Evolutionary conservation across 2,113 vertebrate species (phyloP).

Genomic region (Dendropsophus ebraccatus): DNA sequence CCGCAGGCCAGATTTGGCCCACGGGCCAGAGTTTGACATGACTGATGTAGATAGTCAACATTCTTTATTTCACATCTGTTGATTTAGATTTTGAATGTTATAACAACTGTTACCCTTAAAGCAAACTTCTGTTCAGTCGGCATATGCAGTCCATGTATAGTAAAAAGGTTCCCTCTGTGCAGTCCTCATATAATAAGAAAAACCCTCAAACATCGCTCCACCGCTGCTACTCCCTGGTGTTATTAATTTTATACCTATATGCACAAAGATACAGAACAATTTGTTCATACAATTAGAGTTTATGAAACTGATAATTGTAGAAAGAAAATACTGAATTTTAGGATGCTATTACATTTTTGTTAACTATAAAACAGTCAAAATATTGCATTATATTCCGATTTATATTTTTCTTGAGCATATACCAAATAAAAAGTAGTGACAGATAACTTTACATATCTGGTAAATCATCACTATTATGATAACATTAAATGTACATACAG

Average conservation of each 20-base stretch:
- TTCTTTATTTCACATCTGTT: too few species aligned
- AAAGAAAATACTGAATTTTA: slow-evolving; percentile 11
- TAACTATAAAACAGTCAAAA: slow-evolving; percentile 9
- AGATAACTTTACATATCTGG: neutral
- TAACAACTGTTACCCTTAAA: too few species aligned
- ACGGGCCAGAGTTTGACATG: too few species aligned
- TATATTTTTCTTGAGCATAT: neutral
- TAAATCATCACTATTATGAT: neutral
- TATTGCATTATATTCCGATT: neutral
- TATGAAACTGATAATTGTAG: slow-evolving; percentile 23
- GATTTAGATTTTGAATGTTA: too few species aligned
- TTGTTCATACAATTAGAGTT: slow-evolving; percentile 11
- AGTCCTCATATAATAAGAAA: too few species aligned
- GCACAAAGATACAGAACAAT: neutral
- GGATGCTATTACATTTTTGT: neutral
- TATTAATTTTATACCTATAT: neutral
- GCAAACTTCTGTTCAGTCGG: too few species aligned
- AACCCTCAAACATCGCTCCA: too few species aligned
- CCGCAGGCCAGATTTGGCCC: too few species aligned
- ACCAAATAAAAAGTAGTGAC: neutral
- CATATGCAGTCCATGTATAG: too few species aligned
- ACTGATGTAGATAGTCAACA: too few species aligned
- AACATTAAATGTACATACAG: slow-evolving; percentile 4
- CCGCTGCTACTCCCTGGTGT: too few species aligned
- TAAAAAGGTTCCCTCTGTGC: too few species aligned